Evolutionary conservation across 2,797 vertebrate genomes (phyloP), one percentile per base, ranked within the genome.

Genomic region (Arctocebus calabarensis): DNA sequence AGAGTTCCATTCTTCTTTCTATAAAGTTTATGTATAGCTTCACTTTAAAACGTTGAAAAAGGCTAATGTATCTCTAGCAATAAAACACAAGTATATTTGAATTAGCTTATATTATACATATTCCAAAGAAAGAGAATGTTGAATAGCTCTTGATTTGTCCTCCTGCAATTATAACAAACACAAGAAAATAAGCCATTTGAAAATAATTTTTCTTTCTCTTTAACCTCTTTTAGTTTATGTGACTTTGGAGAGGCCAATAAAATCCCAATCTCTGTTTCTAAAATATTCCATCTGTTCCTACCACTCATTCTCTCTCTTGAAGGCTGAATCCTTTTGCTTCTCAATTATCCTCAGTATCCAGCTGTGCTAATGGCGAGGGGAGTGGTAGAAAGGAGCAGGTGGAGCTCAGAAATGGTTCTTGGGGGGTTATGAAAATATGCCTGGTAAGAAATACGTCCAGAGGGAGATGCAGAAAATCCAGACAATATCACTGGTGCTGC

Each of bases 231-330:
- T 68, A 61, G 43, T 84, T 96, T 91, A 88, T 94, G 48, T 90
- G 94, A 40, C 94, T 96, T 96, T 68, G 13, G 37, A 95, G 90
- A 90, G 43, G 20, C 17, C n/a, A 78, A 71, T 97, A 94, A 96
- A 96, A 96, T 79, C 70, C 88, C 77, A 62, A 12, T 96, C 73
- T 87, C 85, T 88, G 70, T 48, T 83, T 91, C 68, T 90, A 77
- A 93, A 96, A 83, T 84, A 57, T 48, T 88, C 78, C 84, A 95
- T 96, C 81, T 93, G 95, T 83, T 95, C 64, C 78, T 83, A 73
- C 22, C 19, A 13, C 11, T 78, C 84, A 90, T 55, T 83, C 48
- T 23, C 84, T 81, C 3, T 74, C 77, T 88, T 77, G 62, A 93
- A 91, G 57, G 22, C 77, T 74, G 59, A 91, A 92, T 83, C 29